Percentiles rank a stretch among this genome's conserved stretches.
phyloP scores from a whole-genome alignment of 2,113 vertebrate genomes.

The Paramormyrops kingsleyae region DNA sequence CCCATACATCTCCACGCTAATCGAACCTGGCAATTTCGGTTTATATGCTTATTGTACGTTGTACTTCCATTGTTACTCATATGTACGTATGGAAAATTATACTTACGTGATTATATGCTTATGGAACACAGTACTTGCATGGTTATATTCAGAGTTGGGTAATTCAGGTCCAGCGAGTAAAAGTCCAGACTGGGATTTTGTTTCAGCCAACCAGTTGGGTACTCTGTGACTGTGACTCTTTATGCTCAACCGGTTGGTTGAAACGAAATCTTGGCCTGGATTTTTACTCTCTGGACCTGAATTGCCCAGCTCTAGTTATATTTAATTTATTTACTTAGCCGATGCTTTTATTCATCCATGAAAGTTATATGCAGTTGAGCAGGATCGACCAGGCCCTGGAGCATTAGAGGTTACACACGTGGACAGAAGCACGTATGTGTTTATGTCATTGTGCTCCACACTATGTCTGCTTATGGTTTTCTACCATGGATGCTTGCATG shows the following conservation, averaged over 20 bases:
- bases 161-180: too few relatives aligned
- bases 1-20: not conserved
- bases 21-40: not conserved
- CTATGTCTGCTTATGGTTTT: not conserved
- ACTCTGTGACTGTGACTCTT: too few relatives aligned
- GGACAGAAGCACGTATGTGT: not conserved
- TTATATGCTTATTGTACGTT: not conserved
- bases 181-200: too few relatives aligned
- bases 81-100: not conserved
- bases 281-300: too few relatives aligned
- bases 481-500: not conserved
- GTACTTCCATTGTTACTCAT: not conserved
- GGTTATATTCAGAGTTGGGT: not conserved
- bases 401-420: not conserved
- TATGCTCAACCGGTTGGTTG: too few relatives aligned
- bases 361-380: not conserved
- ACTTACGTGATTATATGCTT: not conserved
- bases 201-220: too few relatives aligned
- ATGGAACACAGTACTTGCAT: not conserved
- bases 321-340: not conserved
- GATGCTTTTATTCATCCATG: not conserved
- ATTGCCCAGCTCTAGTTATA: not conserved
- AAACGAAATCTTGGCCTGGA: too few relatives aligned
- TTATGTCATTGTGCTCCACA: not conserved
- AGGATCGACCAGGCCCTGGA: not conserved